Evolutionary conservation across 2,113 vertebrate genomes (phyloP).

Genomic region (Notothenia rossii): DNA sequence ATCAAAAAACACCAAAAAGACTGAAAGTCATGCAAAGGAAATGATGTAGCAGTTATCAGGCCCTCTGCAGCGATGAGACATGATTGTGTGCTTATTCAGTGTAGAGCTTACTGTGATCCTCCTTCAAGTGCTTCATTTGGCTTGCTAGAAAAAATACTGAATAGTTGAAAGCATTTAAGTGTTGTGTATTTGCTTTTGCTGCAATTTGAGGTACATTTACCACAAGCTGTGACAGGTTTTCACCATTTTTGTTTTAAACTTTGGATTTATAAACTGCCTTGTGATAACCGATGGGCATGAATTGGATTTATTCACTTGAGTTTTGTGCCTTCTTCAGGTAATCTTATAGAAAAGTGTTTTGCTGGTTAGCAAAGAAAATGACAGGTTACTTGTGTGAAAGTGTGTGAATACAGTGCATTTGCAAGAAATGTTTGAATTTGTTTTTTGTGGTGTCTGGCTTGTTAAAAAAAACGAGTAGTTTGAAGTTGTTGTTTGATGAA

Average conservation of each 20-base stretch:
- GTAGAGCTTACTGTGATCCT: constrained; percentile 39
- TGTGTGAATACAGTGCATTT: constrained; percentile 49
- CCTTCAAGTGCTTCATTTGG: neutral
- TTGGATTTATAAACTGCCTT: neutral
- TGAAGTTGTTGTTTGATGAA: constrained; percentile 5
- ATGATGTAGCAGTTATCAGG: constrained; percentile 10
- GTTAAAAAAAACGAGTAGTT: constrained; percentile 27
- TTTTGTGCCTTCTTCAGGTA: constrained; percentile 47
- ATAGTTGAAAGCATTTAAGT: neutral
- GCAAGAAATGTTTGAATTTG: constrained; percentile 57
- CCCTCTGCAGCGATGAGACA: constrained; percentile 36
- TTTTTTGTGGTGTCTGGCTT: constrained; percentile 18
- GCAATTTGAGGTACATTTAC: neutral
- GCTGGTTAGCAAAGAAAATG: constrained; percentile 27
- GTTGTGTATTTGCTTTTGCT: constrained; percentile 7
- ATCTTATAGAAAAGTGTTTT: constrained; percentile 25
- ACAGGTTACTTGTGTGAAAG: constrained; percentile 18
- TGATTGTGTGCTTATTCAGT: constrained; percentile 4
- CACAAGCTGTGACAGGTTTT: neutral
- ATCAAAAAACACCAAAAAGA: constrained; percentile 26
- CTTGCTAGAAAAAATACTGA: neutral
- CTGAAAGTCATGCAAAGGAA: neutral
- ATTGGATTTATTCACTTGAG: constrained; percentile 13
- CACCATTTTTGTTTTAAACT: constrained; percentile 26
- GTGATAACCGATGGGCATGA: neutral